Base-by-base conservation (phyloP, 2,888 invertebrate species). In the Drosophila formosana region DNA sequence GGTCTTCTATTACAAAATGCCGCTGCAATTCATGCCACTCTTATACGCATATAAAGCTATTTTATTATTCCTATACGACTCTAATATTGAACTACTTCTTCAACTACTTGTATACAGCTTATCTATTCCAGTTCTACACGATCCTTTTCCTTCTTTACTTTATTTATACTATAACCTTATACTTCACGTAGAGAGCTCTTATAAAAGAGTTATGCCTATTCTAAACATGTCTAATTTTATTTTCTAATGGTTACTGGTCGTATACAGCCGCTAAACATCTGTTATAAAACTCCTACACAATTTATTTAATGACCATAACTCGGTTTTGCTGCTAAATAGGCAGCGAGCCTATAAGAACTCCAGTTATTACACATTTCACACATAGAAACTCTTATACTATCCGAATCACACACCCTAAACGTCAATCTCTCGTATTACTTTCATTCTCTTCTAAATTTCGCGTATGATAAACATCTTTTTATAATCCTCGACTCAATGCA, bases 361-460 rank as follows among this genome's bases (percentile, higher is more conserved):
- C 32, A 43, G n/a, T 43, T 43, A 13, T 13, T 13, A 13, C 2
- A 41, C 30, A 28, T 28, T n/a, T 23, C 11, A 37, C 13, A 47
- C 11, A 23, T 8, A 23, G 8, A 5, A 39, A 49, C 32, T 50
- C 18, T 34, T 28, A 28, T 32, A 47, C 39, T 11, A 47, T 7
- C 25, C 4, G 28, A 2, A 7, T 32, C 0, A 45, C 23, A 56
- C 50, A 8, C 18, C 25, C 25, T 45, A 23, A 30, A 9, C 25
- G 30, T 30, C 53, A 43, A 37, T 8, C 37, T 23, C n/a, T 41
- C 9, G 18, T 34, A 18, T 52, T 49, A 34, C 25, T 18, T 18
- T 18, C 18, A 45, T 47, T 69, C 52, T 64, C 51, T 63, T 61
- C 32, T 69, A 61, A 62, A 66, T 67, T 65, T 72, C 81, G 78